Evolutionary conservation across 1,140 invertebrate species (phyloP).

Genomic region (Macrobrachium nipponense): DNA sequence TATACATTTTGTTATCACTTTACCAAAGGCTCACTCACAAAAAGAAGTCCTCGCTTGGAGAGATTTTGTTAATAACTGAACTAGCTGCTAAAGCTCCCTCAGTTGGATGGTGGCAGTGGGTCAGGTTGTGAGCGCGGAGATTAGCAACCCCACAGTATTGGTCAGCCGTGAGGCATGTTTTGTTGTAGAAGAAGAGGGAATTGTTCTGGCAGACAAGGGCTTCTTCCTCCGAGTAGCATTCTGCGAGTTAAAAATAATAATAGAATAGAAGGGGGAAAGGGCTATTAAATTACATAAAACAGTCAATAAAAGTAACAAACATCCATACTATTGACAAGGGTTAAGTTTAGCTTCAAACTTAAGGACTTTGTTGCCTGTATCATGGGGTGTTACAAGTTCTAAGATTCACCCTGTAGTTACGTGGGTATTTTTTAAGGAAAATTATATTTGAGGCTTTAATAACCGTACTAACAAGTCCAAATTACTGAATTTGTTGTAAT

Average conservation of each 20-base stretch:
- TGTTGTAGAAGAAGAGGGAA: conserved; percentile 40
- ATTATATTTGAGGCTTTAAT: no score
- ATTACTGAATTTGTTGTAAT: no score
- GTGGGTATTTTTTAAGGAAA: no score
- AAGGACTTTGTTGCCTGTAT: neutral
- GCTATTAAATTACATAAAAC: neutral
- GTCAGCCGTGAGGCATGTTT: neutral
- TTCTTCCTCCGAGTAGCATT: conserved; percentile 25
- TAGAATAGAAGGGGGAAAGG: neutral
- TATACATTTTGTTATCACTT: neutral
- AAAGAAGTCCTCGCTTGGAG: conserved; percentile 42
- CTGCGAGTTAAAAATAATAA: neutral
- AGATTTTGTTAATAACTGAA: neutral
- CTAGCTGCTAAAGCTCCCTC: neutral
- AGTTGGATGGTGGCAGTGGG: conserved; percentile 7
- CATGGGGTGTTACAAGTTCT: neutral
- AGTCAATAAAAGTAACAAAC: neutral
- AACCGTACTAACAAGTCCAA: no score
- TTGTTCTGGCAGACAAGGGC: conserved; percentile 12
- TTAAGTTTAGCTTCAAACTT: neutral
- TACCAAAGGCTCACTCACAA: neutral
- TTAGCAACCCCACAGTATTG: conserved; percentile 17
- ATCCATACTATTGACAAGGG: neutral
- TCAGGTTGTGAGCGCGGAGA: neutral
- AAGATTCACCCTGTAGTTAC: neutral